Conservation (phyloP, 2,113 vertebrate species). For the Macquaria ambigua region DNA sequence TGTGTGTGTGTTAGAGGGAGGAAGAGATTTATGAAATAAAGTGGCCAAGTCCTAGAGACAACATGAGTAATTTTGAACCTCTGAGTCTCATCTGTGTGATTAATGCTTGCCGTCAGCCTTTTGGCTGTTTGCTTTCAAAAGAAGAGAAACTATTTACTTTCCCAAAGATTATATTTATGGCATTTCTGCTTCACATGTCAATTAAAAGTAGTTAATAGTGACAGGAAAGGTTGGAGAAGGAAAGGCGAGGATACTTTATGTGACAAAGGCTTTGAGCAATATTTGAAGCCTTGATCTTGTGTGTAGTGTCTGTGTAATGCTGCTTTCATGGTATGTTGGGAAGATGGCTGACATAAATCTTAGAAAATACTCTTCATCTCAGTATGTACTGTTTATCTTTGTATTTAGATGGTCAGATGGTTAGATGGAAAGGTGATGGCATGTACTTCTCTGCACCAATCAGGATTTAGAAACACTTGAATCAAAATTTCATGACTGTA, state of each 20-base stretch:
- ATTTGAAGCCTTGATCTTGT: constrained; percentile 13
- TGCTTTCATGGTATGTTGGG: constrained; percentile 1
- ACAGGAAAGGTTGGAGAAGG: constrained; percentile 7
- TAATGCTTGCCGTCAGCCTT: constrained; percentile 50
- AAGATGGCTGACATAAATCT: constrained; percentile 5
- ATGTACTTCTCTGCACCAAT: too few species aligned
- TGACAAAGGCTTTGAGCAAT: constrained; percentile 6
- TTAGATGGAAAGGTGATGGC: too few species aligned
- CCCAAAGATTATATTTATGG: constrained; percentile 19
- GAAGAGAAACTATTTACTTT: constrained; percentile 47
- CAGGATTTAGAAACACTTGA: too few species aligned
- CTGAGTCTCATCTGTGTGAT: constrained; percentile 53
- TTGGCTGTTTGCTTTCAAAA: constrained; percentile 50
- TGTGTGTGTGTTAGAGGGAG: background rate
- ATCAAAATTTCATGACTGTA: too few species aligned
- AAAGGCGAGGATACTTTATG: background rate
- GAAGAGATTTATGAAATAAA: constrained; percentile 46
- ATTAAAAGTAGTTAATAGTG: constrained; percentile 24
- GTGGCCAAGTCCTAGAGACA: constrained; percentile 4
- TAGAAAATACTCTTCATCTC: too few species aligned
- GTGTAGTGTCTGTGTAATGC: background rate
- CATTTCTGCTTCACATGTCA: constrained; percentile 12
- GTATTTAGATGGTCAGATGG: background rate
- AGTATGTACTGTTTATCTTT: background rate
- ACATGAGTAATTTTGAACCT: constrained; percentile 60